These are phyloP conservation scores for Hydraecia micacea DNA, from an alignment of 2,888 invertebrate genomes.

Conservation along the genomic window DNA sequence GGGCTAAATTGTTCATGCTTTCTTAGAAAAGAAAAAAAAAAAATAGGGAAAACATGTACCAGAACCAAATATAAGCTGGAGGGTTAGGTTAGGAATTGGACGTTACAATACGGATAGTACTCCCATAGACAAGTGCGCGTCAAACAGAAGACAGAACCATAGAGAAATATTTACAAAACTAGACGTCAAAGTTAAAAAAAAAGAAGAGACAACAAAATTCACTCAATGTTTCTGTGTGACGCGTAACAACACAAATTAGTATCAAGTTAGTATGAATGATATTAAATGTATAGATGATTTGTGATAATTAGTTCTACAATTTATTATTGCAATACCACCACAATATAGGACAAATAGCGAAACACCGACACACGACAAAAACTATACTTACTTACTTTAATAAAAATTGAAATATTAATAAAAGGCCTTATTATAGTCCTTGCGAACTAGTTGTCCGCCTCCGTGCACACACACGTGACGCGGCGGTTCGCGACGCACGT, in stretches of 20 bases:
- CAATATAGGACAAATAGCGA: background rate
- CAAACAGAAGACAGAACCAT: conserved; percentile 7
- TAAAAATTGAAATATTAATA: background rate
- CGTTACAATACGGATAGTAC: conserved; percentile 20
- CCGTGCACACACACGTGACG: too few relatives aligned
- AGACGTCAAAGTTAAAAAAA: background rate
- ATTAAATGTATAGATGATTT: background rate
- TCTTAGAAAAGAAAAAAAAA: conserved; percentile 62
- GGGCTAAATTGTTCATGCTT: conserved; percentile 66
- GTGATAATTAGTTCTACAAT: conserved; percentile 1
- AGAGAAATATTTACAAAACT: background rate
- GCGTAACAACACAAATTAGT: background rate
- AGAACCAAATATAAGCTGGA: conserved; percentile 84
- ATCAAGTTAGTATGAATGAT: conserved; percentile 20
- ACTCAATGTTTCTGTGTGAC: conserved; percentile 6
- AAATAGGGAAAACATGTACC: conserved; percentile 82
- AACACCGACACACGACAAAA: background rate
- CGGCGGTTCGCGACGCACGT: too few relatives aligned
- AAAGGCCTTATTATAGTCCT: too few relatives aligned
- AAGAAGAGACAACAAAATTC: background rate
- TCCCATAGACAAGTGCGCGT: conserved; percentile 7
- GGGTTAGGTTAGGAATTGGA: conserved; percentile 38
- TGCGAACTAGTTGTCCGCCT: too few relatives aligned
- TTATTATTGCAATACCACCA: conserved; percentile 14
- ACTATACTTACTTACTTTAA: background rate